Base-by-base conservation (phyloP, 2,888 invertebrate species). In the Linnaemya tessellans region DNA sequence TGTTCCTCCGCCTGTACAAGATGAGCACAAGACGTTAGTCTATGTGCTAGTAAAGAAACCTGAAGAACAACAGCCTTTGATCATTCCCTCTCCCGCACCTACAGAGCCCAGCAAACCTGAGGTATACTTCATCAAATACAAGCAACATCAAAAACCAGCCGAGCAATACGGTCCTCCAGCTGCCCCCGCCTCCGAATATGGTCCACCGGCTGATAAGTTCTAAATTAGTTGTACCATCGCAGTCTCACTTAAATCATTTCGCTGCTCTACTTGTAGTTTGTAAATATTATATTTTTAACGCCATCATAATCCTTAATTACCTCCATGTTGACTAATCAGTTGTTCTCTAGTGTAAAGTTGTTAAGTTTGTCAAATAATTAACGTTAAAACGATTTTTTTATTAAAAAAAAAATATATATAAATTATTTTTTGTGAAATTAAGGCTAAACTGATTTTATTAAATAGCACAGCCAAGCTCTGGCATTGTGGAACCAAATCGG, bases 31-130 rank as follows among this genome's bases (percentile, higher is more conserved):
- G 94, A 97, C 97, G 9, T 94, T 97, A 87, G 97, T 97, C 84
- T 97, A 97, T 93, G 97, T 97, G 70, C 93, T 97, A 92, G 97
- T 97, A 84, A 97, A 97, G 95, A 97, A 97, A 92, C 97, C 97
- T 15, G 97, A 97, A 91, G 96, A 96, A 87, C 96, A 96, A 89
- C 96, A 96, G 70, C 96, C 96, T 81, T 94, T 97, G 85, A 94
- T 95, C 60, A 95, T 97, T 87, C 97, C 97, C 1, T 95, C 96
- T 13, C 95, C 96, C 3, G 95, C 95, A 62, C 96, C 97, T 58
- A 97, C 97, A 49, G 97, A 97, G 90, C 97, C 97, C 64, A 95
- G 96, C 94, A 97, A 97, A 92, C 97, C 97, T 8, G 97, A 97
- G 93, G 97, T 97, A 74, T 97, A 97, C 94, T 97, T 97, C 94